Base-by-base conservation (phyloP, 2,888 invertebrate species). In the Mesochorus sp. region DNA sequence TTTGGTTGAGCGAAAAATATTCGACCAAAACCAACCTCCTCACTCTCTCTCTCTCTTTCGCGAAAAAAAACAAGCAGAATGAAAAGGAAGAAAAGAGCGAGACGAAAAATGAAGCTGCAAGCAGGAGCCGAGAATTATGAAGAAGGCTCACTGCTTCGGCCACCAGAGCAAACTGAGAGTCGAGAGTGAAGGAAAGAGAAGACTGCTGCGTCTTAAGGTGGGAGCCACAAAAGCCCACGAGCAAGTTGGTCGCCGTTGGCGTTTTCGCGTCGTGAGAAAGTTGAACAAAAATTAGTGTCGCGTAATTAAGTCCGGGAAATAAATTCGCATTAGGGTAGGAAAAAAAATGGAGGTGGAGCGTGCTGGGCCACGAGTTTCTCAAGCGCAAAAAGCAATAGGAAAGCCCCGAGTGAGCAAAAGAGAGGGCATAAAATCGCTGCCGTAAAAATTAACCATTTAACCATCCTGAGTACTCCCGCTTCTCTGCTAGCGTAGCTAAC, bases 261-360 rank as follows among this genome's bases (percentile, higher is more conserved):
- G 80, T 82, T 83, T 83, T 82, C 80, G 82, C 80, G 80, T 79
- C 75, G 84, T 80, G 83, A 66, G 81, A 80, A 86, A 89, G 87
- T 89, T 87, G 85, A 86, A 79, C 83, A 86, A 85, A 87, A 89
- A 89, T 89, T 89, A 88, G 87, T 87, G 89, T 89, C 89, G 88
- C 87, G 87, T 88, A 88, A 89, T 89, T 89, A 89, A 89, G 87
- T 88, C 83, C 68, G 82, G 82, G 83, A 86, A 88, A 89, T 89
- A 89, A 89, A 89, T 89, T 88, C 87, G 84, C 85, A 88, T 89
- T 89, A 88, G 87, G 85, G 82, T 76, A 57, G 67, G 44, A 72
- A 68, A 76, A n/a, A n/a, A 71, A 67, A 64, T 53, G 59, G 66
- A 61, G 49, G 72, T 12, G 64, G 51, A 57, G 61, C 57, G 55